Evolutionary conservation across 2,797 vertebrate genomes (phyloP).

Genomic region (Brotula barbata): DNA sequence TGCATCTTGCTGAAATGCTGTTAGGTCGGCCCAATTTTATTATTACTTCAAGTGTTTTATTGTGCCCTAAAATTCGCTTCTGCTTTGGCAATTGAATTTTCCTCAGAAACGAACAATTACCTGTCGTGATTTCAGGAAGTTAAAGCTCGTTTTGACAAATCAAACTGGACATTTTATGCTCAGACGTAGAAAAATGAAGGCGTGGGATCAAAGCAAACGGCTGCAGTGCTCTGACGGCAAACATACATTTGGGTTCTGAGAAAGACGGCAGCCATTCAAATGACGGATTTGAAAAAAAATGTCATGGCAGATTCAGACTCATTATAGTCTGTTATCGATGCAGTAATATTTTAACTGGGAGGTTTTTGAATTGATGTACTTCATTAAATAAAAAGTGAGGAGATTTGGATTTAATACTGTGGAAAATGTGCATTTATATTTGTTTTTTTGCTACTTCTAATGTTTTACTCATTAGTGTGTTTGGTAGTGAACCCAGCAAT

Average conservation of each 20-base stretch:
- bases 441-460: too few relatives aligned
- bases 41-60: slow-evolving; percentile 15
- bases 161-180: slow-evolving; percentile 17
- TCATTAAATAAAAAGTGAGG: too few relatives aligned
- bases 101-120: slow-evolving; percentile 29
- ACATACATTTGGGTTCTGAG: not conserved
- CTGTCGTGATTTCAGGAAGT: slow-evolving; percentile 3
- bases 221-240: slow-evolving; percentile 20
- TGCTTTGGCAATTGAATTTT: slow-evolving; percentile 34
- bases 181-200: not conserved
- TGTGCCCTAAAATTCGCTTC: slow-evolving; percentile 21
- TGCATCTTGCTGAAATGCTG: slow-evolving; percentile 11
- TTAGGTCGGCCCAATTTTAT: slow-evolving; percentile 14
- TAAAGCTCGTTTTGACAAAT: slow-evolving; percentile 24
- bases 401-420: too few relatives aligned
- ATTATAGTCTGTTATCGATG: slow-evolving; percentile 5
- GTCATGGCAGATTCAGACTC: not conserved
- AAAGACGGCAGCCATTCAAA: not conserved
- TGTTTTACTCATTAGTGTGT: too few relatives aligned
- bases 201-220: slow-evolving; percentile 4
- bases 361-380: not conserved
- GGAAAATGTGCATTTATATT: too few relatives aligned
- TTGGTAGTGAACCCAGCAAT: too few relatives aligned
- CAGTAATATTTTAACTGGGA: slow-evolving; percentile 6
- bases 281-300: not conserved